phyloP scores from a whole-genome alignment of 1,140 invertebrate genomes.

The Drosophila asahinai region DNA sequence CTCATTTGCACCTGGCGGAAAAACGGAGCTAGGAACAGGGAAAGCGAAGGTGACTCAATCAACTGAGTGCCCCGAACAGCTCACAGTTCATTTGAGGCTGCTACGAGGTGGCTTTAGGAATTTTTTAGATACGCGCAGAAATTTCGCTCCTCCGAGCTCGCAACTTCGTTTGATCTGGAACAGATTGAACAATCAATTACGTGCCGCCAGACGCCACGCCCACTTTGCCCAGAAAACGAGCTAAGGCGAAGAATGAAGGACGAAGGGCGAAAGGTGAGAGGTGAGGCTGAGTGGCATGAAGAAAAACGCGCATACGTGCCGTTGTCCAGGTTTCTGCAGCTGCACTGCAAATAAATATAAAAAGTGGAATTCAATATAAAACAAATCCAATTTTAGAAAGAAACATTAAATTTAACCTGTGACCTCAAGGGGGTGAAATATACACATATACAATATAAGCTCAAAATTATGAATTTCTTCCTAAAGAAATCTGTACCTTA shows the following conservation, averaged over 20 bases:
- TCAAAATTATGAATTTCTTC: not conserved
- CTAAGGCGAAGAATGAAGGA: slow-evolving; percentile 35
- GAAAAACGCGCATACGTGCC: slow-evolving; percentile 75
- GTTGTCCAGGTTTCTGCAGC: slow-evolving; percentile 64
- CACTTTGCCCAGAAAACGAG: slow-evolving; percentile 26
- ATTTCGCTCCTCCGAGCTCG: slow-evolving; percentile 51
- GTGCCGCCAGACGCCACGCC: slow-evolving; percentile 70
- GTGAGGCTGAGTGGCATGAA: slow-evolving; percentile 47
- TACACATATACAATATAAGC: no score
- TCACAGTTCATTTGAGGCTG: slow-evolving; percentile 72
- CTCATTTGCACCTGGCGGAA: slow-evolving; percentile 47
- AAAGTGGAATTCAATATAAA: no score
- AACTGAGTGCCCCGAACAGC: slow-evolving; percentile 69
- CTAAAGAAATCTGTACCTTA: not conserved
- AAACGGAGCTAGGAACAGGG: not conserved
- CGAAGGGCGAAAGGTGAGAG: slow-evolving; percentile 20
- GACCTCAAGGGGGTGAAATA: no score
- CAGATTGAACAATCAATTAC: slow-evolving; percentile 83
- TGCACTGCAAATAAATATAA: slow-evolving; percentile 7
- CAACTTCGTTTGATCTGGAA: slow-evolving; percentile 72
- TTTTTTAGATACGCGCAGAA: slow-evolving; percentile 73
- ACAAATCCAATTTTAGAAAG: not conserved
- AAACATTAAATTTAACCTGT: no score
- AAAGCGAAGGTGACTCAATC: slow-evolving; percentile 54
- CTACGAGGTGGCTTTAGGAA: slow-evolving; percentile 23